Conservation (phyloP, 2,113 vertebrate genomes). For the Crotophaga sulcirostris region DNA sequence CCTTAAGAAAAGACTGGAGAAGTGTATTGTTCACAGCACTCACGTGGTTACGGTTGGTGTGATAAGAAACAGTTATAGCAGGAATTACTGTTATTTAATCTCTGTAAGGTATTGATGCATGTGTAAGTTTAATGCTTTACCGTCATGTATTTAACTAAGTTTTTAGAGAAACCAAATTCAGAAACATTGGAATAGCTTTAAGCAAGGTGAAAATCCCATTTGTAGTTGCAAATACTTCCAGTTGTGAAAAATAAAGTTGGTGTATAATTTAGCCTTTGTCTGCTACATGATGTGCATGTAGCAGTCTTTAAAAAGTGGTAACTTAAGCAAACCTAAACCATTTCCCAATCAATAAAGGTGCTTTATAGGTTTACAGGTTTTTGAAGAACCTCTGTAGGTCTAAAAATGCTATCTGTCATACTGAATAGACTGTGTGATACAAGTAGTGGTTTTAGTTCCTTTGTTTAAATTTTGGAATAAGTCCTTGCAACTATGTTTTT, state of each 20-base stretch:
- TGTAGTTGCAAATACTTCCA: background rate
- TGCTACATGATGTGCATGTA: background rate
- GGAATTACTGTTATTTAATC: background rate
- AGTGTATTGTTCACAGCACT: background rate
- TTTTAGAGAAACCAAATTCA: background rate
- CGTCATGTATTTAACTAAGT: background rate
- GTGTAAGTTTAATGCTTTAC: background rate
- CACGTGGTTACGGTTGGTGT: background rate
- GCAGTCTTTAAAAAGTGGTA: background rate
- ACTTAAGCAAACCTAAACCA: background rate
- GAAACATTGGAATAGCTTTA: background rate
- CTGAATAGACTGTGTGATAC: background rate
- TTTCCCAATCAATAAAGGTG: background rate
- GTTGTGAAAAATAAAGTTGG: background rate
- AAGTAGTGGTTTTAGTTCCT: background rate
- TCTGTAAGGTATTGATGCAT: background rate
- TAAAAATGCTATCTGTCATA: background rate
- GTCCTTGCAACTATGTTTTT: background rate
- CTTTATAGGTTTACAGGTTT: background rate
- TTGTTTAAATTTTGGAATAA: background rate
- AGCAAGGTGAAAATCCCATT: background rate
- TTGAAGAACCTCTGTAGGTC: background rate
- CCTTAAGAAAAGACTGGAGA: background rate
- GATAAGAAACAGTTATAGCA: background rate
- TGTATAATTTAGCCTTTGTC: background rate